Conservation (phyloP, 2,888 invertebrate species). For the Cerastis leucographa region DNA sequence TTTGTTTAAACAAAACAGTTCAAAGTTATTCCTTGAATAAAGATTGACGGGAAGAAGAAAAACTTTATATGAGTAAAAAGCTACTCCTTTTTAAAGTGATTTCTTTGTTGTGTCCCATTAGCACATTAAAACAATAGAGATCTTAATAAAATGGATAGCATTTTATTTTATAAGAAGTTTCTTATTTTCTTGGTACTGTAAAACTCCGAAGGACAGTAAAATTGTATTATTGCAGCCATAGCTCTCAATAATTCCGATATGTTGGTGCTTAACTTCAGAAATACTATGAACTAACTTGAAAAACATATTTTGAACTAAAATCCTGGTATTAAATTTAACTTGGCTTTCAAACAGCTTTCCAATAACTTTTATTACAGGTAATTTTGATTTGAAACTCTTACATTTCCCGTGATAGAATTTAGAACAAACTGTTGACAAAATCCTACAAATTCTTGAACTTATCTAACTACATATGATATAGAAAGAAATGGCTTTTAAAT, state of each 20-base stretch:
- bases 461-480: not conserved
- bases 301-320: not conserved
- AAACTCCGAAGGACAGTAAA: not conserved
- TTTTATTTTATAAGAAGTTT: not conserved
- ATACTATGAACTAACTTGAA: not conserved
- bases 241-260: slow-evolving; percentile 24
- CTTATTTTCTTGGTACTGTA: not conserved
- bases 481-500: not conserved
- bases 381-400: not conserved
- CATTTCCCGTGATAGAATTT: not conserved
- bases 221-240: slow-evolving; percentile 44
- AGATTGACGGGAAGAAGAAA: no score
- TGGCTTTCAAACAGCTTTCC: not conserved
- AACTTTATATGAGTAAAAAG: not conserved
- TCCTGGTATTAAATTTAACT: not conserved
- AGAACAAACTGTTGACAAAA: not conserved
- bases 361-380: not conserved
- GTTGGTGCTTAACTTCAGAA: slow-evolving; percentile 50
- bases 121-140: not conserved
- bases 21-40: not conserved
- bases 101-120: slow-evolving; percentile 11
- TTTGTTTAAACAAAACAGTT: not conserved
- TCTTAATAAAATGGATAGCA: not conserved
- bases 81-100: not conserved
- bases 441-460: not conserved